Percentiles rank a stretch among this genome's conserved stretches.
Conservation (phyloP, 2,113 vertebrate species). For the Baryphthengus martii region DNA sequence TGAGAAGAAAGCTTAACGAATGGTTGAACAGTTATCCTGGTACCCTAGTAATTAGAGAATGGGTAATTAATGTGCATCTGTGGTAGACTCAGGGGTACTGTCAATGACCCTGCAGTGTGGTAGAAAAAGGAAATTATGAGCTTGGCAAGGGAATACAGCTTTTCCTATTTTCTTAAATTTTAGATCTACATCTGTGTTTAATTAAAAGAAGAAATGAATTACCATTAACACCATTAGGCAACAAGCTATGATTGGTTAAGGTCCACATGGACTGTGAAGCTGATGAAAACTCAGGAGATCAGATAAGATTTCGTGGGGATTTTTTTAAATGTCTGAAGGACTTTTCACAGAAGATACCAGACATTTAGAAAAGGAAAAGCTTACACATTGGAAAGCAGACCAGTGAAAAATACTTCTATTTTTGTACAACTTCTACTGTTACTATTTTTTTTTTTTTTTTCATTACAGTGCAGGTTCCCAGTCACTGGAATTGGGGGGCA, state of each 20-base stretch:
- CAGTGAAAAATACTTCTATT: not conserved
- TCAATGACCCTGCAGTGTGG: constrained; percentile 66
- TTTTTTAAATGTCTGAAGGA: constrained; percentile 9
- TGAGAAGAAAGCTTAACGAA: constrained; percentile 77
- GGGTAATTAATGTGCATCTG: constrained; percentile 80
- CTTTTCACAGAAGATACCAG: not conserved
- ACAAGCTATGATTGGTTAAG: constrained; percentile 55
- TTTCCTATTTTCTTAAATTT: constrained; percentile 73
- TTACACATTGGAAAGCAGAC: not conserved
- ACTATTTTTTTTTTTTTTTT: not conserved
- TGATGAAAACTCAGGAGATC: constrained; percentile 37
- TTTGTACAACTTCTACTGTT: not conserved
- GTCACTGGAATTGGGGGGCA: not conserved
- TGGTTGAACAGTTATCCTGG: constrained; percentile 63
- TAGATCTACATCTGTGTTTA: constrained; percentile 76
- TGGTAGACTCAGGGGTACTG: constrained; percentile 67
- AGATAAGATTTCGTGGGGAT: not conserved
- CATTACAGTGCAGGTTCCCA: not conserved
- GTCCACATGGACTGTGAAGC: constrained; percentile 52
- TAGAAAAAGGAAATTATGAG: constrained; percentile 64
- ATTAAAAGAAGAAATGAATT: constrained; percentile 76
- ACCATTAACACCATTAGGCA: constrained; percentile 68
- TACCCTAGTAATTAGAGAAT: constrained; percentile 73
- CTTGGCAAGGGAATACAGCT: constrained; percentile 69
- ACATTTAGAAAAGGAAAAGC: not conserved